phyloP scores from a whole-genome alignment of 2,888 invertebrate genomes.

The Gasteruption jaculator region DNA sequence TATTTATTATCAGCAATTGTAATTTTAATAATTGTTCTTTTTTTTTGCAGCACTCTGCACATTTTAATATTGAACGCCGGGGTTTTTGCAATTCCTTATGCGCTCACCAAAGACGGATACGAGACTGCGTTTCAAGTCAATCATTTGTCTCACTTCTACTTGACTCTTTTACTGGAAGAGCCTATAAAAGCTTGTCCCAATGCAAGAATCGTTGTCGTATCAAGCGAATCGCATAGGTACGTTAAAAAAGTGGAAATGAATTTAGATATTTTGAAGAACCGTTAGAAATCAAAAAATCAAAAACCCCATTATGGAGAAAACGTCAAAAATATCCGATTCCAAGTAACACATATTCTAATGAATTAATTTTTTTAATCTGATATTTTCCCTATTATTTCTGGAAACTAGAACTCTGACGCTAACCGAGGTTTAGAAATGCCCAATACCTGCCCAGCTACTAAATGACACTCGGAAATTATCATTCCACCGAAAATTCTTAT shows the following conservation, averaged over 20 bases:
- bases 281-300: no score
- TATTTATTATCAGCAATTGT: no score
- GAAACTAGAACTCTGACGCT: not conserved
- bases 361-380: no score
- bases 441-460: no score
- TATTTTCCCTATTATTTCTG: not conserved
- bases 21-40: slow-evolving; percentile 8
- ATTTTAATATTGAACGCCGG: slow-evolving; percentile 80
- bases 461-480: no score
- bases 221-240: slow-evolving; percentile 86
- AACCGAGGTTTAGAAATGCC: no score
- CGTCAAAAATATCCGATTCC: no score
- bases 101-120: slow-evolving; percentile 69
- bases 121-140: slow-evolving; percentile 85
- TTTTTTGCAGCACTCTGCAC: slow-evolving; percentile 60
- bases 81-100: slow-evolving; percentile 70
- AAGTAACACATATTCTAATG: no score
- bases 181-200: slow-evolving; percentile 62
- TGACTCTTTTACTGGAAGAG: slow-evolving; percentile 71
- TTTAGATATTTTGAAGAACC: not conserved
- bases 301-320: no score
- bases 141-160: slow-evolving; percentile 75
- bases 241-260: slow-evolving; percentile 1
- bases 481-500: no score
- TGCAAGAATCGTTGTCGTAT: slow-evolving; percentile 75